phyloP scores from a whole-genome alignment of 1,140 invertebrate species.

The Zaprionus ghesquierei region DNA sequence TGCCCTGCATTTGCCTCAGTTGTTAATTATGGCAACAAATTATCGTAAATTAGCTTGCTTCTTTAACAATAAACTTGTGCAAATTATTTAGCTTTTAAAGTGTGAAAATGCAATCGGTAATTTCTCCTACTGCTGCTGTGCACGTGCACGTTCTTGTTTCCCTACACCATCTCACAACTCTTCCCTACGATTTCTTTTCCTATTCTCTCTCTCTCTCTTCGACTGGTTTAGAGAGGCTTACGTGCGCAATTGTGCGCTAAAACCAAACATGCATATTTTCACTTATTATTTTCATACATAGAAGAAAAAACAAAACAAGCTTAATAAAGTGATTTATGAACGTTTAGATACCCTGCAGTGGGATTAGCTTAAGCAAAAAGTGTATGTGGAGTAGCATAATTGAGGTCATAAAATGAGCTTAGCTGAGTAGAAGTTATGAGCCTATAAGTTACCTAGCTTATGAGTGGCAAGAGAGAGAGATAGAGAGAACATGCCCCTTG shows the following conservation, averaged over 20 bases:
- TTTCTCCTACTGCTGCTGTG: background rate
- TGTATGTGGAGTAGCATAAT: background rate
- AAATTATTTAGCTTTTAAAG: slow-evolving; percentile 42
- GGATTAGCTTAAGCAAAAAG: no score
- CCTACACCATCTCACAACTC: background rate
- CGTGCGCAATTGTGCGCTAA: slow-evolving; percentile 73
- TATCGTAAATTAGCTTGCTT: slow-evolving; percentile 31
- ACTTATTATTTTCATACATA: slow-evolving; percentile 75
- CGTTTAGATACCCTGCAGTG: background rate
- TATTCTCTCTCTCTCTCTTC: background rate
- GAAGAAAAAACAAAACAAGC: slow-evolving; percentile 18
- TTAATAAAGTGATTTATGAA: background rate
- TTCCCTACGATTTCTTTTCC: background rate
- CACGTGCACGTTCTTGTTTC: no score
- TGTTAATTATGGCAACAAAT: slow-evolving; percentile 50
- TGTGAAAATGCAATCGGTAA: slow-evolving; percentile 6
- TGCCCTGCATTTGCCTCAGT: slow-evolving; percentile 19
- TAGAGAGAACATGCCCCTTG: background rate
- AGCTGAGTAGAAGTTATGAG: background rate
- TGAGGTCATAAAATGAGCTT: background rate
- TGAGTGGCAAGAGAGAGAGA: background rate
- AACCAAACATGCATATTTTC: slow-evolving; percentile 78
- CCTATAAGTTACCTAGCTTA: background rate
- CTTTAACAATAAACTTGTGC: slow-evolving; percentile 16
- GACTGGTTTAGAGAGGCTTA: slow-evolving; percentile 21